phyloP scores from a whole-genome alignment of 1,140 invertebrate genomes.

The Archivesica marissinica region DNA sequence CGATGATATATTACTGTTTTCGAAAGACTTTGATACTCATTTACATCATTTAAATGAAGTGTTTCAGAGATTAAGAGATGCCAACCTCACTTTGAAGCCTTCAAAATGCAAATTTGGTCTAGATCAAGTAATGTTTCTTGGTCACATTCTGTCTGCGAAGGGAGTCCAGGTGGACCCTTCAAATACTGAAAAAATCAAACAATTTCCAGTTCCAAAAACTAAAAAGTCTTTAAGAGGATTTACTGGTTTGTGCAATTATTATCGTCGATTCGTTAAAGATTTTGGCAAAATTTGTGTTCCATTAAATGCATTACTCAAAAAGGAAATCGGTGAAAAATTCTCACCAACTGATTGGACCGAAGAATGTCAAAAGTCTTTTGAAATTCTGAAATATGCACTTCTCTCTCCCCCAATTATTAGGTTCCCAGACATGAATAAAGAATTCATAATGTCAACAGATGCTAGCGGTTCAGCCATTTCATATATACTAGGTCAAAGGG shows the following conservation, averaged over 20 bases:
- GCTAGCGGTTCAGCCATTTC: constrained; percentile 71
- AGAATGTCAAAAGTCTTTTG: constrained; percentile 65
- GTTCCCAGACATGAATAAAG: constrained; percentile 64
- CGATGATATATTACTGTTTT: constrained; percentile 70
- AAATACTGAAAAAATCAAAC: constrained; percentile 52
- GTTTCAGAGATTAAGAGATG: constrained; percentile 63
- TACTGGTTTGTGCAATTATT: constrained; percentile 83
- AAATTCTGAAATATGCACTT: constrained; percentile 67
- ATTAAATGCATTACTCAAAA: constrained; percentile 72
- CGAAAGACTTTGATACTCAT: constrained; percentile 62
- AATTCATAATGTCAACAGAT: constrained; percentile 70
- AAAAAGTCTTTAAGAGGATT: constrained; percentile 82
- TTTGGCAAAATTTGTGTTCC: constrained; percentile 78
- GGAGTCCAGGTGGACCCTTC: constrained; percentile 52
- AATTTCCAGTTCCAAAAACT: constrained; percentile 69
- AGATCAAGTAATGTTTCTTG: constrained; percentile 53
- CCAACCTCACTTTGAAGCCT: constrained; percentile 58
- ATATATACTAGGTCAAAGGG: constrained; percentile 76
- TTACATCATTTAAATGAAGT: constrained; percentile 62
- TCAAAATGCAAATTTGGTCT: constrained; percentile 62
- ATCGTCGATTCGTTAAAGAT: constrained; percentile 80
- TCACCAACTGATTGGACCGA: constrained; percentile 66
- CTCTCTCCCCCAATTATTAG: constrained; percentile 64
- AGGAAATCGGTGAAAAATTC: constrained; percentile 43
- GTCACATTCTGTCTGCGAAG: constrained; percentile 59